Conservation (phyloP, 2,113 vertebrate genomes). For the Callithrix jacchus region DNA sequence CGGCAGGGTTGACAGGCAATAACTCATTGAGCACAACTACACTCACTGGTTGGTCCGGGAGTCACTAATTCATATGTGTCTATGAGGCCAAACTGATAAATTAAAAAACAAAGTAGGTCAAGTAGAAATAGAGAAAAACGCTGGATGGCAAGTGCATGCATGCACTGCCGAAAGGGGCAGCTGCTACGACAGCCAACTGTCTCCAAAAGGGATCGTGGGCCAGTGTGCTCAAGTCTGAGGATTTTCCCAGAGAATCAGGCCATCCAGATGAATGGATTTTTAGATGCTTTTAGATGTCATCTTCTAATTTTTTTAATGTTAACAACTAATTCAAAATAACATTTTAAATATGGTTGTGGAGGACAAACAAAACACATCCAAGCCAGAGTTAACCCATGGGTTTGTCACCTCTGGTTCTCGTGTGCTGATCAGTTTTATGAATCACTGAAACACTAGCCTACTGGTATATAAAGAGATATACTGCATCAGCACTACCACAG, state of each 20-base stretch:
- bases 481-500: neutral
- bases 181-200: rapidly evolving
- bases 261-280: neutral
- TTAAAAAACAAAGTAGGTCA: neutral
- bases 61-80: neutral
- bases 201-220: neutral
- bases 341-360: neutral
- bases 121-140: neutral
- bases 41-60: neutral
- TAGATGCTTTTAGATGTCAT: neutral
- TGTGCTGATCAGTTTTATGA: neutral
- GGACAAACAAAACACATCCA: neutral
- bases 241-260: neutral
- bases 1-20: rapidly evolving
- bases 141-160: rapidly evolving
- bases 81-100: neutral
- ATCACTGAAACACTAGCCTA: neutral
- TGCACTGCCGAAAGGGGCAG: rapidly evolving
- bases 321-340: neutral
- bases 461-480: neutral
- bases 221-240: neutral
- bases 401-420: neutral
- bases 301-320: neutral
- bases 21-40: neutral
- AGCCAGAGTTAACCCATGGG: neutral